Conservation (phyloP, 2,797 vertebrate genomes). For the Enteromius treurensis region DNA sequence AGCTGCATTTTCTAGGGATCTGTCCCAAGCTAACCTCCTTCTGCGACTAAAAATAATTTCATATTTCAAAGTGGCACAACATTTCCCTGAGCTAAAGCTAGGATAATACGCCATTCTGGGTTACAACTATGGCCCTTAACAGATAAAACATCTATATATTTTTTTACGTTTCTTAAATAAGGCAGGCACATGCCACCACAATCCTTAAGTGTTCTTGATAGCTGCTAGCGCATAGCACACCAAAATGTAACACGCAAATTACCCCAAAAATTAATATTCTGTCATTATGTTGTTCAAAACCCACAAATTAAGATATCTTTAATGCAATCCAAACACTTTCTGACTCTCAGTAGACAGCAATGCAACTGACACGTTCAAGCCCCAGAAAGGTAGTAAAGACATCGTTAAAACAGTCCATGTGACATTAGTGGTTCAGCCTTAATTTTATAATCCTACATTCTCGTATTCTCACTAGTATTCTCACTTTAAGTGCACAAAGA, state of each 20-base stretch:
- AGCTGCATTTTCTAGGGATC: conserved; percentile 57
- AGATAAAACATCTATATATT: background rate
- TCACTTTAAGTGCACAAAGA: background rate
- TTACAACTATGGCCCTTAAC: background rate
- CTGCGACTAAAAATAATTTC: background rate
- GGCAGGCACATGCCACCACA: background rate
- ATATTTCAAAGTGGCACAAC: background rate
- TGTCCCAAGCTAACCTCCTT: conserved; percentile 47
- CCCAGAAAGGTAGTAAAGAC: background rate
- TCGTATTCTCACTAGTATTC: no score
- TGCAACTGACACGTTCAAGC: background rate
- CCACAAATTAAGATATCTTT: background rate
- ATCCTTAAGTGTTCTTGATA: background rate
- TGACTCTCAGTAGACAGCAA: background rate
- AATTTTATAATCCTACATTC: background rate
- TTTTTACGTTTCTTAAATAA: background rate
- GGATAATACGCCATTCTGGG: background rate
- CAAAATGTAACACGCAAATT: background rate
- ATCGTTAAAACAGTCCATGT: background rate
- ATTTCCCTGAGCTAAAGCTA: background rate
- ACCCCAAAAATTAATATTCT: background rate
- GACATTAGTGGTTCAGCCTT: background rate
- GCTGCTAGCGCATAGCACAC: background rate
- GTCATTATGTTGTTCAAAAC: background rate
- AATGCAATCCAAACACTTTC: background rate